These are phyloP conservation scores for Sinocyclocheilus rhinocerous DNA, from an alignment of 2,113 vertebrate genomes.

Conservation along the genomic window DNA sequence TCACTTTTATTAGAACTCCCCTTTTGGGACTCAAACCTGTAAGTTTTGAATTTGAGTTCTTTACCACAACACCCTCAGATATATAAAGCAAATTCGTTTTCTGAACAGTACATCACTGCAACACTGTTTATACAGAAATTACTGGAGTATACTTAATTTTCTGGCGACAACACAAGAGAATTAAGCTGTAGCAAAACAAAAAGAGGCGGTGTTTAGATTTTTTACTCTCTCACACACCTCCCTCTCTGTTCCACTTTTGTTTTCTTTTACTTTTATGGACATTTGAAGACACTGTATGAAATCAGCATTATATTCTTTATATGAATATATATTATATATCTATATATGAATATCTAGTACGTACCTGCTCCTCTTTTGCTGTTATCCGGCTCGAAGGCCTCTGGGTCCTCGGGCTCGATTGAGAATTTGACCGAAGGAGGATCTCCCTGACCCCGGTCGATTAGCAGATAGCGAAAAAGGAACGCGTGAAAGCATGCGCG, in stretches of 20 bases:
- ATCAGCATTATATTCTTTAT: neutral
- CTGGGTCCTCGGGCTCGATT: slow-evolving; percentile 3
- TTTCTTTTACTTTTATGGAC: neutral
- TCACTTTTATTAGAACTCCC: neutral
- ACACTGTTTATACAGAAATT: neutral
- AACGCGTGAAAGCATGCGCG: neutral
- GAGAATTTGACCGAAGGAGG: neutral
- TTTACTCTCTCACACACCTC: neutral
- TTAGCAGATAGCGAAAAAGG: neutral
- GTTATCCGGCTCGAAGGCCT: neutral
- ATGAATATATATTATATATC: too few species aligned
- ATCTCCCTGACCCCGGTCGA: neutral
- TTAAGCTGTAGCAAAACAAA: neutral
- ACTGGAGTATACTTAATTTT: neutral
- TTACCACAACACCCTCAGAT: neutral
- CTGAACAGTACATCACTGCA: neutral
- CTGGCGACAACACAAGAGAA: neutral
- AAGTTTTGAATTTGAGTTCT: neutral
- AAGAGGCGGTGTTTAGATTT: neutral
- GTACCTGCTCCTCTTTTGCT: neutral
- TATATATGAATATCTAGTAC: too few species aligned
- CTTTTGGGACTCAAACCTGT: neutral
- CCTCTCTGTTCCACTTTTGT: neutral
- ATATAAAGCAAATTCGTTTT: neutral
- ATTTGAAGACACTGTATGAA: neutral